Base-by-base conservation (phyloP, 2,888 invertebrate genomes). In the Frankliniella intonsa region DNA sequence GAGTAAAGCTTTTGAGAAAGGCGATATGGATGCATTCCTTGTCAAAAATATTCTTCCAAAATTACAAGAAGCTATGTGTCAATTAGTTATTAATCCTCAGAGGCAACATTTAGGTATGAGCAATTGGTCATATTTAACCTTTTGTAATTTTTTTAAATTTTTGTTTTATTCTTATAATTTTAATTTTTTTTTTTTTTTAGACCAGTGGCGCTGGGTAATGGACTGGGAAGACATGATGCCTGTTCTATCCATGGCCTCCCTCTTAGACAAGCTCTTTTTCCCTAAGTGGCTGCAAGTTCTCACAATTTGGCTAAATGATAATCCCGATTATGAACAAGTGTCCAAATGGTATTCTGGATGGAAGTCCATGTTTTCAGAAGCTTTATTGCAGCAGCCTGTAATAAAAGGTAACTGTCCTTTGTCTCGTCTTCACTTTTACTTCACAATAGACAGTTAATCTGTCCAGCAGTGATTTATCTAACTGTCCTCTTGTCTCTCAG, bases 201-300 rank as follows among this genome's bases (percentile, higher is more conserved):
- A 97, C 87, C 92, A 94, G 0, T 98, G 98, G 97, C 91, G 94
- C 85, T 98, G 97, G 94, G 95, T 98, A 50, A 95, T 97, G 90
- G 94, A 95, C 83, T 99, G 99, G 99, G 90, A 92, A 84, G 96
- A 96, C 84, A 89, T 99, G 86, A 89, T 98, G 80, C 95, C 97
- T 0, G 88, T 92, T 0, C 91, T 93, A 0, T 91, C 93, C 22
- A 92, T 98, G 89, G 94, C 94, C 0, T 91, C 93, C 50, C 87
- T 99, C 10, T 90, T 99, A 11, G 94, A 95, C 85, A 95, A 96
- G 85, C 92, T 92, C 86, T 96, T 99, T 90, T 96, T 99, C 87
- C 98, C 98, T 0, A 94, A 96, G 86, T 97, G 97, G 97, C 90
- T 96, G 84, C 94, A 94, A 86, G 93, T 94, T 27, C 89, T 95